phyloP scores from a whole-genome alignment of 1,140 invertebrate species.

The Homalodisca vitripennis region DNA sequence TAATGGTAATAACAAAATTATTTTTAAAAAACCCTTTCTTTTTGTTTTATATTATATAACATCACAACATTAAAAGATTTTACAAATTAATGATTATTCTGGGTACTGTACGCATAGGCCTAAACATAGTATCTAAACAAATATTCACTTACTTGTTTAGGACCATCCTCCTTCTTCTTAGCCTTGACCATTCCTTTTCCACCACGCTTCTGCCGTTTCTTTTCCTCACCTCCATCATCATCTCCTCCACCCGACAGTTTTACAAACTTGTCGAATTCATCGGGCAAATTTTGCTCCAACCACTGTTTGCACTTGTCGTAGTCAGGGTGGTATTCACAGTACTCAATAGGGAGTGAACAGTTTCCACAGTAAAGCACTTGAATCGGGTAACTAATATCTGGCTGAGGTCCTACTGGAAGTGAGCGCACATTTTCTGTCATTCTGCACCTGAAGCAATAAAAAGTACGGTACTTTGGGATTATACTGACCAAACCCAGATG shows the following conservation, averaged over 20 bases:
- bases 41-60: no score
- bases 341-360: slow-evolving; percentile 93
- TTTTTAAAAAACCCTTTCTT: no score
- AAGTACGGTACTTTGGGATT: no score
- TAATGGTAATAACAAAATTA: no score
- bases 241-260: slow-evolving; percentile 40
- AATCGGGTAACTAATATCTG: slow-evolving; percentile 78
- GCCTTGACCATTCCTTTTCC: slow-evolving; percentile 76
- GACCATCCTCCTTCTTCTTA: slow-evolving; percentile 72
- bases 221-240: slow-evolving; percentile 64
- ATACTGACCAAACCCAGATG: no score
- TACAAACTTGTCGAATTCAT: slow-evolving; percentile 82
- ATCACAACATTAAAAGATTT: no score
- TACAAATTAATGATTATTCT: no score
- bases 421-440: slow-evolving; percentile 21
- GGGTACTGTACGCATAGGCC: no score
- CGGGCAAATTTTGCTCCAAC: slow-evolving; percentile 92
- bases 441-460: not conserved
- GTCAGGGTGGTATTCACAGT: slow-evolving; percentile 97
- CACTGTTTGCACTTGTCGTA: slow-evolving; percentile 97
- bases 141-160: slow-evolving; percentile 62
- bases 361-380: slow-evolving; percentile 92
- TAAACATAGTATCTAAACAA: no score
- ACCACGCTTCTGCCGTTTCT: slow-evolving; percentile 82
- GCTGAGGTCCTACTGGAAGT: slow-evolving; percentile 49